A percentile compares a stretch with the other conserved stretches of the same genome.
phyloP scores from a whole-genome alignment of 2,113 vertebrate species.

The Pachyramphus minor region DNA sequence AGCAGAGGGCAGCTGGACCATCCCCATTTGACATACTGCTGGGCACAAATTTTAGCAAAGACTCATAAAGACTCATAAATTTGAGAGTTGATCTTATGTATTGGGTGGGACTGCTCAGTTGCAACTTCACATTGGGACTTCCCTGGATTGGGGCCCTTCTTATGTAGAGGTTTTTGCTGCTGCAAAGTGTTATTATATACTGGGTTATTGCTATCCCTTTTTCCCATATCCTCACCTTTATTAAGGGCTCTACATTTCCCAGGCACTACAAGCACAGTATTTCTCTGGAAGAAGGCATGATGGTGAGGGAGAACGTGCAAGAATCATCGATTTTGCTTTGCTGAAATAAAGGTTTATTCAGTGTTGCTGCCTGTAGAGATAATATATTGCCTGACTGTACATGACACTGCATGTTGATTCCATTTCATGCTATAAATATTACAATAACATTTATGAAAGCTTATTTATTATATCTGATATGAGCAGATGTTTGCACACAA shows the following conservation, averaged over 20 bases:
- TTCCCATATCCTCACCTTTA: not conserved
- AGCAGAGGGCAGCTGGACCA: not conserved
- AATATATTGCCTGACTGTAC: not conserved
- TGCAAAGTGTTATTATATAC: not conserved
- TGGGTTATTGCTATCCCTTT: not conserved
- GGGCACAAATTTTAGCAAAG: not conserved
- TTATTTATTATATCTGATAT: not conserved
- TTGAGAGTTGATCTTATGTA: not conserved
- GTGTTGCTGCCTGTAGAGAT: not conserved
- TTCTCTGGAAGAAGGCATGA: not conserved
- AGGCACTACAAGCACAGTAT: not conserved
- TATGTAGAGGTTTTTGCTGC: not conserved
- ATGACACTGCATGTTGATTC: not conserved
- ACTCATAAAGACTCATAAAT: not conserved
- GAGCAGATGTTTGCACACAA: not conserved
- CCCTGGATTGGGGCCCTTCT: not conserved
- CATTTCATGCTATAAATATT: not conserved
- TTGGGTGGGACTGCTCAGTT: not conserved
- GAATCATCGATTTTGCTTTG: not conserved
- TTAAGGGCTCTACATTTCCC: not conserved
- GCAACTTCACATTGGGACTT: not conserved
- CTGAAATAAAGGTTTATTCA: not conserved
- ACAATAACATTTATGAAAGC: not conserved
- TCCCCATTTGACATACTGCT: not conserved
- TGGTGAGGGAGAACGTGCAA: not conserved